A percentile compares a stretch with the other conserved stretches of the same genome.
Conservation (phyloP, 1,140 invertebrate species). For the Drosophila eugracilis region DNA sequence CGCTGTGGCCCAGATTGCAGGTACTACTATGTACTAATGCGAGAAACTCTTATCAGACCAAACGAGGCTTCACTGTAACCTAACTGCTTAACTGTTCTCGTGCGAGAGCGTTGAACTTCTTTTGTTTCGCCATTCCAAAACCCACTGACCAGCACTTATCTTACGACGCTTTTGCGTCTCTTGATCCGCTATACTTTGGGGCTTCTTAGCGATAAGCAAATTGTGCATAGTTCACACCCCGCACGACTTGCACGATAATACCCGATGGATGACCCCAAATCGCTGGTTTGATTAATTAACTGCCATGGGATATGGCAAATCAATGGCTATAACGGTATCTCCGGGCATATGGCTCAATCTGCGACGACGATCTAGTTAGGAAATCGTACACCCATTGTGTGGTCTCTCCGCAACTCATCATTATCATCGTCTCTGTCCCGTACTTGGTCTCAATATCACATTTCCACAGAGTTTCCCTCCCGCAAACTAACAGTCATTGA, state of each 20-base stretch:
- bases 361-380: slow-evolving; percentile 21
- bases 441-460: slow-evolving; percentile 74
- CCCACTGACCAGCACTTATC: slow-evolving; percentile 39
- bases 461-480: slow-evolving; percentile 48
- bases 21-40: slow-evolving; percentile 33
- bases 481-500: slow-evolving; percentile 33
- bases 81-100: slow-evolving; percentile 36
- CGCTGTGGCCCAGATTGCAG: slow-evolving; percentile 39
- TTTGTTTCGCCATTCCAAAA: slow-evolving; percentile 30
- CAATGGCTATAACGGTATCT: slow-evolving; percentile 44
- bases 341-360: slow-evolving; percentile 34
- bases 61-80: slow-evolving; percentile 22
- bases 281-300: slow-evolving; percentile 38
- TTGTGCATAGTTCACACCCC: slow-evolving; percentile 39
- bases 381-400: slow-evolving; percentile 47
- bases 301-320: slow-evolving; percentile 32
- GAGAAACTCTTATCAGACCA: slow-evolving; percentile 16
- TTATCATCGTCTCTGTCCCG: slow-evolving; percentile 36
- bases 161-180: slow-evolving; percentile 23
- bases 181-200: slow-evolving; percentile 33
- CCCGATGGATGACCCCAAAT: slow-evolving; percentile 39
- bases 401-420: slow-evolving; percentile 41
- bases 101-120: slow-evolving; percentile 44
- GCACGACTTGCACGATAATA: slow-evolving; percentile 23
- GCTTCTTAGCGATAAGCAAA: slow-evolving; percentile 31